Base-by-base conservation (phyloP, 1,140 invertebrate genomes). In the Heliothis subflexa region DNA sequence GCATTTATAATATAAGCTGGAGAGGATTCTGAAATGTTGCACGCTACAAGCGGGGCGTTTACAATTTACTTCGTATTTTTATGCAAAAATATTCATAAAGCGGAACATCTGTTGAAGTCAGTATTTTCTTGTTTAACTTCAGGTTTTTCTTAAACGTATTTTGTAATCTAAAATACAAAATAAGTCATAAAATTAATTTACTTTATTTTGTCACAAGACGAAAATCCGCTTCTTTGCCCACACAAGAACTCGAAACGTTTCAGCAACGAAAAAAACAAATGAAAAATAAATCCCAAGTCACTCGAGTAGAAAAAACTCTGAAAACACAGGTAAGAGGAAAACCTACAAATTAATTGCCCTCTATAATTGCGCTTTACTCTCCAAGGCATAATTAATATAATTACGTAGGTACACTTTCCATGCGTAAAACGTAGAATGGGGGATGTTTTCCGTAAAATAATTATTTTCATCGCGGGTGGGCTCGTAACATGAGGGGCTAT, bases 391-490 rank as follows among this genome's bases (percentile, higher is more conserved):
- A 21, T 21, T 18, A 18, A 21, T 11, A 28, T 59, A 13, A 59
- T 59, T 16, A 16, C n/a, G n/a, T 14, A 7, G 14, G n/a, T 52
- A 7, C 14, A 25, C 11, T 25, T 59, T 12, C 13, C 25, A 21
- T 59, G 25, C 55, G 21, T 59, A 25, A 21, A 25, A 13, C 55
- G 3, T 12, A 28, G 5, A 59, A 59, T 25, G 55, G 12, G 55
- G 55, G 50, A 71, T 71, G 25, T 71, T 71, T 71, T 71, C 68
- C 50, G 2, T 11, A 16, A 49, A 55, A 71, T 70, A 52, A 52
- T 50, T 47, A 64, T 59, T 59, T 28, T 28, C 50, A 52, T 52
- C 14, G 18, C 18, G 21, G 68, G 68, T 33, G 25, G 13, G 18
- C 10, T 55, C 68, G 13, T 3, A n/a, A 52, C 25, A 33, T 52